These are phyloP conservation scores for Drosophila seclusa DNA, from an alignment of 2,888 invertebrate genomes.

Conservation along the genomic window DNA sequence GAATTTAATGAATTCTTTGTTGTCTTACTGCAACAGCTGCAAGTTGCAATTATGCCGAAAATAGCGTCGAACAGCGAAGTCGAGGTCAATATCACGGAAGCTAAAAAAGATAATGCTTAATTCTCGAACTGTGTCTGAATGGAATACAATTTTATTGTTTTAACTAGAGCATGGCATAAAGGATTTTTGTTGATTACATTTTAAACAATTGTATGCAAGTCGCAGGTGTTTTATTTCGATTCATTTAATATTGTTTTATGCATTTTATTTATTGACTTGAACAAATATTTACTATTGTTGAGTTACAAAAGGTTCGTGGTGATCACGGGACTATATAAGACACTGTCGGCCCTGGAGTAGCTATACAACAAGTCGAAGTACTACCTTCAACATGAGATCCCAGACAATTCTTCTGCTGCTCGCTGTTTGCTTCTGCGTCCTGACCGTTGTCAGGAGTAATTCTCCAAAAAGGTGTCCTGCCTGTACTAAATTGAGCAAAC, in stretches of 20 bases:
- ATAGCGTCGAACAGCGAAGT: rapidly evolving
- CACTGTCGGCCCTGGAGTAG: not conserved
- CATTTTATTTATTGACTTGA: not conserved
- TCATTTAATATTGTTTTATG: not conserved
- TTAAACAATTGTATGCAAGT: not conserved
- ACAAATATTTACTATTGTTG: not conserved
- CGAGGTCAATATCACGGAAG: not conserved
- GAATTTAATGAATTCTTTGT: not conserved
- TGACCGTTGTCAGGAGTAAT: not conserved
- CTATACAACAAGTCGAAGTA: not conserved
- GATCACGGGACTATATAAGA: not conserved
- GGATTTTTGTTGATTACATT: not conserved
- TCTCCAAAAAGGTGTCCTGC: not conserved
- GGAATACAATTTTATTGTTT: not conserved
- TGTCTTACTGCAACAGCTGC: not conserved
- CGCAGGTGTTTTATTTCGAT: not conserved
- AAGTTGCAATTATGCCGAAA: not conserved
- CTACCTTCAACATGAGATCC: not conserved
- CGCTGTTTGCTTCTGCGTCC: not conserved
- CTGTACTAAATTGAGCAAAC: not conserved
- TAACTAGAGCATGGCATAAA: not conserved
- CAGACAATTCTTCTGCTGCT: not conserved
- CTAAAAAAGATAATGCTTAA: not conserved
- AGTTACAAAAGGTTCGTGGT: not conserved
- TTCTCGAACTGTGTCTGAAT: not conserved